Conservation (phyloP, 1,140 invertebrate genomes). For the Hestina assimilis region DNA sequence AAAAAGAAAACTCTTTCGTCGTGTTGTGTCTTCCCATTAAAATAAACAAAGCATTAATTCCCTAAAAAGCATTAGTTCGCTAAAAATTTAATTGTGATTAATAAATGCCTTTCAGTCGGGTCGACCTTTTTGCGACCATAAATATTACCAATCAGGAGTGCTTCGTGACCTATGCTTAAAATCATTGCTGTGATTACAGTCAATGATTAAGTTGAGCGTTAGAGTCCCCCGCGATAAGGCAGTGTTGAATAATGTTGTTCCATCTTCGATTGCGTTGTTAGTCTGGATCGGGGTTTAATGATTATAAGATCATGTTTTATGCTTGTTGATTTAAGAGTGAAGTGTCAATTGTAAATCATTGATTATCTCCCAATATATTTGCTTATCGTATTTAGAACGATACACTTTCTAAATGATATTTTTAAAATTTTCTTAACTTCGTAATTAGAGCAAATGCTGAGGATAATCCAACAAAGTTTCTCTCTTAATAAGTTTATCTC, state of each 20-base stretch:
- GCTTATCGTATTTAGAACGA: not conserved
- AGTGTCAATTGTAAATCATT: conserved; percentile 65
- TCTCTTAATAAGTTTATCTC: no score
- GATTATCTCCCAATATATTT: conserved; percentile 28
- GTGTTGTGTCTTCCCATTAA: no score
- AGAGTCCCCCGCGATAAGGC: conserved; percentile 41
- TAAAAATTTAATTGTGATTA: conserved; percentile 30
- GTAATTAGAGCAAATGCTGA: no score
- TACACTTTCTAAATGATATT: no score
- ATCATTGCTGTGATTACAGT: conserved; percentile 63
- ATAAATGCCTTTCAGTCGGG: conserved; percentile 42
- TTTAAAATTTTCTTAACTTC: no score
- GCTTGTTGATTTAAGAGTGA: conserved; percentile 54
- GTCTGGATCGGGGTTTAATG: conserved; percentile 50
- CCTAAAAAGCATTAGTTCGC: not conserved
- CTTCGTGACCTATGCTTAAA: conserved; percentile 67
- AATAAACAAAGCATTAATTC: no score
- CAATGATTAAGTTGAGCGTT: conserved; percentile 58
- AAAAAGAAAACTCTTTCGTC: no score
- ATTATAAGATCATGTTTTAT: conserved; percentile 70
- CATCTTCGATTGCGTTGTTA: conserved; percentile 53
- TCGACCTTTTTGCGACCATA: conserved; percentile 56
- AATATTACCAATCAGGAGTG: conserved; percentile 56
- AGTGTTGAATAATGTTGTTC: conserved; percentile 60
- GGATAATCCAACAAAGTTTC: no score